Evolutionary conservation across 2,888 invertebrate species (phyloP).

Genomic region (Meliscaeva auricollis): DNA sequence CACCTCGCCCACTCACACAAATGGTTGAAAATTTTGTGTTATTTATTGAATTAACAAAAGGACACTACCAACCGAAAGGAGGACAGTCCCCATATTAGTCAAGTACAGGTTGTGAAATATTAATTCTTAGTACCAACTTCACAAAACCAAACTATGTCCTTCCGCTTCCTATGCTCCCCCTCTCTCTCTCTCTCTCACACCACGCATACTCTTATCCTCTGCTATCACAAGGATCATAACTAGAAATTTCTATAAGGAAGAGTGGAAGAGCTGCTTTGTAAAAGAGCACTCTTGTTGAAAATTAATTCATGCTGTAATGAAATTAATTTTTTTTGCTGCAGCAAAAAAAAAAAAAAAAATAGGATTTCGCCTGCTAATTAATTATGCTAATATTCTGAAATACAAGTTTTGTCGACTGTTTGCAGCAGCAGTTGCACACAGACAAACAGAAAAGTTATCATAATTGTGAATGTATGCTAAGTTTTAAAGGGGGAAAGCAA

Average conservation of each 20-base stretch:
- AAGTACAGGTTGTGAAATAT: constrained; percentile 49
- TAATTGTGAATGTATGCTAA: neutral
- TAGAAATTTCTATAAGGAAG: constrained; percentile 14
- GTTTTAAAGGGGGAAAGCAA: constrained; percentile 7
- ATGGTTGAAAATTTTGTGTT: constrained; percentile 58
- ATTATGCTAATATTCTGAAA: constrained; percentile 68
- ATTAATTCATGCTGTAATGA: constrained; percentile 65
- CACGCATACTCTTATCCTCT: too few relatives aligned
- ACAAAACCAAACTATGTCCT: constrained; percentile 1
- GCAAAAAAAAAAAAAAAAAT: constrained; percentile 15
- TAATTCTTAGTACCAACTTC: constrained; percentile 39
- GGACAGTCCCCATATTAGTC: constrained; percentile 22
- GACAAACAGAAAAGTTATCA: neutral
- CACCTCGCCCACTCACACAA: constrained; percentile 51
- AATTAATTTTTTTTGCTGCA: constrained; percentile 25
- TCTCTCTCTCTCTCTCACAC: too few relatives aligned
- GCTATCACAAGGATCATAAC: constrained; percentile 41
- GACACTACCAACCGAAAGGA: constrained; percentile 44
- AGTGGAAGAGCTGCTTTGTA: constrained; percentile 10
- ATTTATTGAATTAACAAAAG: constrained; percentile 70
- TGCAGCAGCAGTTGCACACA: constrained; percentile 30
- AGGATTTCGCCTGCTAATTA: constrained; percentile 56
- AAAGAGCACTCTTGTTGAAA: constrained; percentile 49
- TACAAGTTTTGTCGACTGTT: constrained; percentile 50
- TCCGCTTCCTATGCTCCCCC: neutral